phyloP scores from a whole-genome alignment of 2,888 invertebrate species.

The Esperia sulphurella region DNA sequence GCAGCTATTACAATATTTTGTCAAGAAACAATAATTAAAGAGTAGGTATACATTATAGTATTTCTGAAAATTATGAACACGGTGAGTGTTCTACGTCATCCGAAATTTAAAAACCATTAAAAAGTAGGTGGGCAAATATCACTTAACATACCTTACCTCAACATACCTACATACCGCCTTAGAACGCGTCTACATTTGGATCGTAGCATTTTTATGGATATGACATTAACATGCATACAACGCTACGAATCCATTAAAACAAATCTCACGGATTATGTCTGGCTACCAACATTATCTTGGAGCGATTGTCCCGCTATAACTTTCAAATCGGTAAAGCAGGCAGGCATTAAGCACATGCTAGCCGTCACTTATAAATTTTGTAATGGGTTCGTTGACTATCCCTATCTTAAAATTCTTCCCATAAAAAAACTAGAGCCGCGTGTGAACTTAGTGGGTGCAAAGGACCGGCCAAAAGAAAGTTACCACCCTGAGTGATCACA shows the following conservation, averaged over 20 bases:
- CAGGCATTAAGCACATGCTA: conserved; percentile 20
- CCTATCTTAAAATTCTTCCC: conserved; percentile 31
- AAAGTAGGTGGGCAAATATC: no score
- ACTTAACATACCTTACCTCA: not conserved
- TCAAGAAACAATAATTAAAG: no score
- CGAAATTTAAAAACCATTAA: no score
- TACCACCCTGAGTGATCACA: not conserved
- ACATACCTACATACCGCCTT: not conserved
- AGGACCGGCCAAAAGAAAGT: not conserved
- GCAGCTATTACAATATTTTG: no score
- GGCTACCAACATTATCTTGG: conserved; percentile 46
- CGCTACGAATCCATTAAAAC: conserved; percentile 68
- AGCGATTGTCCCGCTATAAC: conserved; percentile 45
- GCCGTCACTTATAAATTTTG: conserved; percentile 38
- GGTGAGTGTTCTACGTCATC: no score
- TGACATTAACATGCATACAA: conserved; percentile 57
- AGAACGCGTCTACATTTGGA: conserved; percentile 25
- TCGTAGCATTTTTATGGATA: conserved; percentile 44
- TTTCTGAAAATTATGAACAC: no score
- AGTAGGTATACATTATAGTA: no score
- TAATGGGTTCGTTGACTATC: conserved; percentile 48
- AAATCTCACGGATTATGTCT: conserved; percentile 53
- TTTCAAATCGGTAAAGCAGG: conserved; percentile 38
- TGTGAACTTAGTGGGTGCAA: conserved; percentile 5
- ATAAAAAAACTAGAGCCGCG: conserved; percentile 26